A percentile compares a stretch with the other conserved stretches of the same genome.
Conservation (phyloP, 2,888 invertebrate genomes). For the Amphimallon solstitiale region DNA sequence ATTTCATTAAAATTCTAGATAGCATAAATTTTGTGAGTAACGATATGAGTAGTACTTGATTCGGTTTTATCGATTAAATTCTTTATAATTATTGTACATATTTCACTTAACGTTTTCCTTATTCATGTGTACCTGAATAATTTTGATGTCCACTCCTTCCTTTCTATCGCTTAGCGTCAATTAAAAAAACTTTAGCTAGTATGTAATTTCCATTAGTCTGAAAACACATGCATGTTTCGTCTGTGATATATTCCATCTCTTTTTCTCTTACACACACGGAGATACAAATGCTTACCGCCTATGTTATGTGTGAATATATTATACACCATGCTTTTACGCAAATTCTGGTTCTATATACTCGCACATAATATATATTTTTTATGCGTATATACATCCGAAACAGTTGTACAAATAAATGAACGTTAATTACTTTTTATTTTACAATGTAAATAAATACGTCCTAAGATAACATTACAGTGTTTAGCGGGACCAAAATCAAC, state of each 20-base stretch:
- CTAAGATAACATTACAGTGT: constrained; percentile 13
- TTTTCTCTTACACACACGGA: too few species aligned
- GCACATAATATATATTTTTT: too few species aligned
- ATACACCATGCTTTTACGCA: constrained; percentile 1
- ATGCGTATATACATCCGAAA: not conserved
- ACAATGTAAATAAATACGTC: constrained; percentile 24
- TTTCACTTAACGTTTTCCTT: constrained; percentile 10
- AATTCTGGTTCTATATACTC: constrained; percentile 2
- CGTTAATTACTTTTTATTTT: constrained; percentile 22
- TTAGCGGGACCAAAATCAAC: constrained; percentile 3
- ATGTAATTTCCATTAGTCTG: not conserved
- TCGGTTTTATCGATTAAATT: not conserved
- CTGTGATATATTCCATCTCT: too few species aligned
- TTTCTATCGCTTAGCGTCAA: constrained; percentile 1
- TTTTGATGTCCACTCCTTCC: too few species aligned
- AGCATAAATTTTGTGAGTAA: too few species aligned
- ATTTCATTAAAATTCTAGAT: too few species aligned
- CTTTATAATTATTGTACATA: not conserved
- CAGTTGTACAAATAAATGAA: not conserved
- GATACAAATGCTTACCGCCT: too few species aligned
- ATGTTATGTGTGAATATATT: too few species aligned
- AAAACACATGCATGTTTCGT: too few species aligned
- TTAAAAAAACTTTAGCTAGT: constrained; percentile 3
- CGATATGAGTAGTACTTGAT: too few species aligned
- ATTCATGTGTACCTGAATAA: too few species aligned